These are phyloP conservation scores for Drosophila azteca DNA, from an alignment of 1,140 invertebrate species.

Conservation along the genomic window DNA sequence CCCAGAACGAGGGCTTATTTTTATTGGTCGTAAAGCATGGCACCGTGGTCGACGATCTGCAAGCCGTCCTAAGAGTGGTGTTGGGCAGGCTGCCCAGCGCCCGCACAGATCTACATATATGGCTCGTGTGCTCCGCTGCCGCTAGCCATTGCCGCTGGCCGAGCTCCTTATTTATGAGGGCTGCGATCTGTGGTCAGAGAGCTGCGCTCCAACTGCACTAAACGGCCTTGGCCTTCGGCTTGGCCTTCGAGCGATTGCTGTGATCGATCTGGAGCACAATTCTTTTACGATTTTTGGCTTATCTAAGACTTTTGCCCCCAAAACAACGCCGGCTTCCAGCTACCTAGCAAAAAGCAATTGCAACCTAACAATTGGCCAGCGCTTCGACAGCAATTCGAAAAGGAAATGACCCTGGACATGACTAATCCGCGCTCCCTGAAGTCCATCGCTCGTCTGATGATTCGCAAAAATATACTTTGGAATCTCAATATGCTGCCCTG, in stretches of 20 bases:
- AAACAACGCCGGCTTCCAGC: conserved; percentile 69
- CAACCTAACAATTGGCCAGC: conserved; percentile 30
- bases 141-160: conserved; percentile 84
- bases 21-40: conserved; percentile 83
- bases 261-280: conserved; percentile 18
- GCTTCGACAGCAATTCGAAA: conserved; percentile 43
- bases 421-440: conserved; percentile 56
- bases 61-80: conserved; percentile 84
- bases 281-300: neutral
- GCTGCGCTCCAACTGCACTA: conserved; percentile 35
- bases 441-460: conserved; percentile 54
- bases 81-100: conserved; percentile 73
- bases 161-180: conserved; percentile 84
- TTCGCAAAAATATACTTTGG: conserved; percentile 51
- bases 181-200: conserved; percentile 81
- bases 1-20: conserved; percentile 83
- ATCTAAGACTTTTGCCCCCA: neutral
- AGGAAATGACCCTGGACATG: conserved; percentile 38
- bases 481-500: conserved; percentile 30
- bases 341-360: conserved; percentile 31
- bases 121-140: conserved; percentile 66
- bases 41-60: conserved; percentile 74
- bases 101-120: conserved; percentile 59
- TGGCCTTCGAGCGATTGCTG: conserved; percentile 56
- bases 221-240: conserved; percentile 42